Evolutionary conservation across 2,797 vertebrate genomes (phyloP), one percentile per base, ranked within the genome.

Genomic region (Lophius americanus): DNA sequence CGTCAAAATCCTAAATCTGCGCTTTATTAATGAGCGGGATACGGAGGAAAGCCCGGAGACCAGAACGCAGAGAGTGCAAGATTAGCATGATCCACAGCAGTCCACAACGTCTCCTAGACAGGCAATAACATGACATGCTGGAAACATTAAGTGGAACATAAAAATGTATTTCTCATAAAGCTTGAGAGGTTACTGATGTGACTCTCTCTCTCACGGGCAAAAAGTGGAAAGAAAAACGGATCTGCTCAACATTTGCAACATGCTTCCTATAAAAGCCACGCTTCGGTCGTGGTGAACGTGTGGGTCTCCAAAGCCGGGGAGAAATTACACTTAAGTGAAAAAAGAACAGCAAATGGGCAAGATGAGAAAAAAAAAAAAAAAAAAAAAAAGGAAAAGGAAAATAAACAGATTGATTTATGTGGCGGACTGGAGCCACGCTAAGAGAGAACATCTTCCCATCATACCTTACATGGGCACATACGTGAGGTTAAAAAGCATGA

Each of bases 391-490:
- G 50, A 68, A 64, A 55, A 64, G 54, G 43, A 64, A 55, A 63
- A 68, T 78, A 90, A 88, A 82, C 39, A 64, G 64, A 79, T 80
- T 86, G 90, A 91, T 92, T 92, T 90, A 91, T 86, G 84, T 76
- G 81, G 75, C 74, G 75, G 79, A 75, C 82, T 84, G 51, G 51
- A 81, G 86, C 85, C 86, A 73, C 76, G 75, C 60, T 12, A 39
- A 60, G 63, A 70, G 70, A 89, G 75, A 85, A 80, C 14, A 74
- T 82, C 76, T 88, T 90, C 76, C 79, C 73, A 75, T 90, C 83
- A 82, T 89, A 85, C 91, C 90, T 86, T 91, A 92, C 88, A 93
- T 89, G 88, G 91, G 89, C 82, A 88, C 85, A 84, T 81, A 65
- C 81, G 81, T 85, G 77, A 79, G 82, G 75, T 72, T 78, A 84